Evolutionary conservation across 1,140 invertebrate species (phyloP).

Genomic region (Hylaeus anthracinus): DNA sequence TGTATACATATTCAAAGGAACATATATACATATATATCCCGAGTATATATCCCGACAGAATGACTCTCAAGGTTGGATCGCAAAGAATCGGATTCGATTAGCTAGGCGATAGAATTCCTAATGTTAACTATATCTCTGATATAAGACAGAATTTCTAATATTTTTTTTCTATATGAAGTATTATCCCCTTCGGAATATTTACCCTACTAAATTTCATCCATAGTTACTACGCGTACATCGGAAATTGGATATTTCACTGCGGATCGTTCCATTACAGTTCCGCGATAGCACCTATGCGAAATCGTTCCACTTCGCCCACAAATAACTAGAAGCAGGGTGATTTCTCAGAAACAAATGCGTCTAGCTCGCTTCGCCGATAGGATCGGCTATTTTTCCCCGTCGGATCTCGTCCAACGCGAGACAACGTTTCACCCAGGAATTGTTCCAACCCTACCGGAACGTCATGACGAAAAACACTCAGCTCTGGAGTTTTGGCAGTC

Average conservation of each 20-base stretch:
- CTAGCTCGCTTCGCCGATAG: background rate
- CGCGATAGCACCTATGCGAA: too few species aligned
- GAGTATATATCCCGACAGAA: background rate
- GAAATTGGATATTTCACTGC: too few species aligned
- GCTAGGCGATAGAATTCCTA: constrained; percentile 11
- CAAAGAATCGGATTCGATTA: constrained; percentile 1
- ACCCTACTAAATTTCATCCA: too few species aligned
- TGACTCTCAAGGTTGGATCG: background rate
- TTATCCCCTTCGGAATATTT: too few species aligned
- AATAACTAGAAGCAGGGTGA: too few species aligned
- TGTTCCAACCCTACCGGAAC: background rate
- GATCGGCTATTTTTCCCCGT: background rate
- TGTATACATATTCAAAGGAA: background rate
- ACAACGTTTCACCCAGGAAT: background rate
- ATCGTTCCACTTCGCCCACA: too few species aligned
- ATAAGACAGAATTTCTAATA: too few species aligned
- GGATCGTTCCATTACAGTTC: too few species aligned
- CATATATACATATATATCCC: background rate
- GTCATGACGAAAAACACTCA: background rate
- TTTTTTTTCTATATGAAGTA: too few species aligned
- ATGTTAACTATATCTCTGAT: background rate
- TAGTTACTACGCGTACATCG: too few species aligned
- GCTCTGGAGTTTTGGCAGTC: background rate
- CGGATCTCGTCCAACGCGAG: background rate
- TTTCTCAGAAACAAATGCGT: background rate